Evolutionary conservation across 2,113 vertebrate species (phyloP).

Genomic region (Nematolebias whitei): DNA sequence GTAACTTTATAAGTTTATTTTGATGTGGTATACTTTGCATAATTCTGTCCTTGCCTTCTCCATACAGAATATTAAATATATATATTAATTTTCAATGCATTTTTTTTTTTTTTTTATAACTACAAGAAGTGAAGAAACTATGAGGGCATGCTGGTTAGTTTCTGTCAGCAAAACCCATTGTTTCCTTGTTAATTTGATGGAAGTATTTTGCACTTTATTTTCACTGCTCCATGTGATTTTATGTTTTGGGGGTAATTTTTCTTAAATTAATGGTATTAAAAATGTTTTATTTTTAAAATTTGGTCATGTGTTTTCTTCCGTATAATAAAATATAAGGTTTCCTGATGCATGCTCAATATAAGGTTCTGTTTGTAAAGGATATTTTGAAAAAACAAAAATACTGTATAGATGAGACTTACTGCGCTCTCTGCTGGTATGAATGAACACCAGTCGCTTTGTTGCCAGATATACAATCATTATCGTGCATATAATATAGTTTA

Average conservation of each 20-base stretch:
- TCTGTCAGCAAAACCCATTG: conserved; percentile 10
- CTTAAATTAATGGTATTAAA: conserved; percentile 30
- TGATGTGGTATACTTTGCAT: conserved; percentile 2
- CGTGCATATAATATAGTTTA: too few species aligned
- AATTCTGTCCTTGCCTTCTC: conserved; percentile 8
- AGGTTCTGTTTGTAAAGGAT: background rate
- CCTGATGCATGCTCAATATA: too few species aligned
- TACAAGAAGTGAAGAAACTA: conserved; percentile 15
- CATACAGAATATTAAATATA: conserved; percentile 1
- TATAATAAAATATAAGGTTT: too few species aligned
- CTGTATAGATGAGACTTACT: too few species aligned
- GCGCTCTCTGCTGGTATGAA: conserved; percentile 26
- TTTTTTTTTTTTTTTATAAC: conserved; percentile 10
- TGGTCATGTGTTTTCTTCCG: background rate
- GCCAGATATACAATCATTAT: too few species aligned
- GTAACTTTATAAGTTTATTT: conserved; percentile 16
- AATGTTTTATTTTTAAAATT: conserved; percentile 43
- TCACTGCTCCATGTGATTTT: conserved; percentile 40
- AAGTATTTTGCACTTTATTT: conserved; percentile 75
- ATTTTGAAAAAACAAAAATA: background rate
- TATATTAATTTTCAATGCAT: background rate
- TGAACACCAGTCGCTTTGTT: too few species aligned
- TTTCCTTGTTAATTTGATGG: conserved; percentile 38
- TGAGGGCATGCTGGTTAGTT: conserved; percentile 13
- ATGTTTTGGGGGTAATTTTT: conserved; percentile 46